Conservation (phyloP, 2,113 vertebrate genomes). For the Alexandromys fortis region DNA sequence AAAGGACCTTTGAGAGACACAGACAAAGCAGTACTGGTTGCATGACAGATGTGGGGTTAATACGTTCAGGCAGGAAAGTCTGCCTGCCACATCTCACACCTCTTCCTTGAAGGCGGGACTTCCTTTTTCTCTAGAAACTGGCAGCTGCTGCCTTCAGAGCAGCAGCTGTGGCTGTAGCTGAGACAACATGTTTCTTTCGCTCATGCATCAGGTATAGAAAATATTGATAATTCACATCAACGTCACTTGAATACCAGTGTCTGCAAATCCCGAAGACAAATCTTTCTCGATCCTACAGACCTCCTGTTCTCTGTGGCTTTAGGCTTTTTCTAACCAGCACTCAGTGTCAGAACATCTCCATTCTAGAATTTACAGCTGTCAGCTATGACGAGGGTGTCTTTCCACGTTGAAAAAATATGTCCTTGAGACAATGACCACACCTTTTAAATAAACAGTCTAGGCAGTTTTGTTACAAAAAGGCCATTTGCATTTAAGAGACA, state of each 20-base stretch:
- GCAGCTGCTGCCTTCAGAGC: no score
- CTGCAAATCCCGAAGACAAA: constrained; percentile 6
- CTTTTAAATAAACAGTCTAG: neutral
- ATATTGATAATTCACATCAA: neutral
- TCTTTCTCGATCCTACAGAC: neutral
- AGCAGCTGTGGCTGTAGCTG: neutral
- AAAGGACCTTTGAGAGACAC: constrained; percentile 17
- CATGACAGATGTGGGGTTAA: neutral
- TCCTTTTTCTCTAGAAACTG: neutral
- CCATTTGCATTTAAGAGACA: neutral
- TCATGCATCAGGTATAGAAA: neutral
- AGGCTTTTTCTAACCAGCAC: neutral
- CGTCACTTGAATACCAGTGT: neutral
- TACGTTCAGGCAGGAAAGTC: neutral
- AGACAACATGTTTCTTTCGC: neutral
- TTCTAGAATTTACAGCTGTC: neutral
- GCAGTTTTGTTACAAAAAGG: neutral
- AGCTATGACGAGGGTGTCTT: neutral
- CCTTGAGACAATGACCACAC: neutral
- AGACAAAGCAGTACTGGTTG: neutral
- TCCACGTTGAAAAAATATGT: neutral
- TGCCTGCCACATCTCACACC: neutral
- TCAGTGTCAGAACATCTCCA: neutral
- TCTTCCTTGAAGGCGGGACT: neutral
- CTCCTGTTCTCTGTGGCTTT: neutral